Percentiles rank a stretch among this genome's conserved stretches.
These are phyloP conservation scores for Bergia sp. DNA, from an alignment of 92 coral and sea anemone species.

Conservation along the genomic window DNA sequence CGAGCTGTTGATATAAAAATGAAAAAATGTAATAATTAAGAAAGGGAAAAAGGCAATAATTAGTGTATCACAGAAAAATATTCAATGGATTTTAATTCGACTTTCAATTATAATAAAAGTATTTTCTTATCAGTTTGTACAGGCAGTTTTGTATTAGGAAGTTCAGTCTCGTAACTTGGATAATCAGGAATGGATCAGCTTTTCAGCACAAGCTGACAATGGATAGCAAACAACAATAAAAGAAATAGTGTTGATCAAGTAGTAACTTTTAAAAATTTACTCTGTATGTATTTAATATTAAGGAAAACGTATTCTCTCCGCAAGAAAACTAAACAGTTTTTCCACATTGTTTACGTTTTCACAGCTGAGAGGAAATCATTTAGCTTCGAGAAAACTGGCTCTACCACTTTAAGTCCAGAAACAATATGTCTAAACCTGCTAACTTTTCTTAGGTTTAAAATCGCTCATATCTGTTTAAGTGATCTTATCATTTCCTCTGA, in stretches of 20 bases:
- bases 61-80: too few relatives aligned
- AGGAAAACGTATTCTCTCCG: background rate
- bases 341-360: background rate
- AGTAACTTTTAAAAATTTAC: background rate
- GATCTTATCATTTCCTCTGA: conserved; percentile 5
- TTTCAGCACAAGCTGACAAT: background rate
- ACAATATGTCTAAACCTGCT: background rate
- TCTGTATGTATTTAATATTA: background rate
- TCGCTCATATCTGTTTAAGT: background rate
- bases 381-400: background rate
- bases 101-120: too few relatives aligned
- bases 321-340: background rate
- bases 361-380: background rate
- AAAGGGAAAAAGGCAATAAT: too few relatives aligned
- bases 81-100: too few relatives aligned
- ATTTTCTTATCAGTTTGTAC: too few relatives aligned
- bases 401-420: background rate
- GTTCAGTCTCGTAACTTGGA: too few relatives aligned
- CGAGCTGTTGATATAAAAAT: too few relatives aligned
- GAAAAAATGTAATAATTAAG: too few relatives aligned
- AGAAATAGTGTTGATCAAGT: background rate
- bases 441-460: background rate
- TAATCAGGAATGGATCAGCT: too few relatives aligned
- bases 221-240: background rate
- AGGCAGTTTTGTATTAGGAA: too few relatives aligned